A percentile compares a stretch with the other conserved stretches of the same genome.
Conservation (phyloP, 2,888 invertebrate species). For the Spodoptera littoralis region DNA sequence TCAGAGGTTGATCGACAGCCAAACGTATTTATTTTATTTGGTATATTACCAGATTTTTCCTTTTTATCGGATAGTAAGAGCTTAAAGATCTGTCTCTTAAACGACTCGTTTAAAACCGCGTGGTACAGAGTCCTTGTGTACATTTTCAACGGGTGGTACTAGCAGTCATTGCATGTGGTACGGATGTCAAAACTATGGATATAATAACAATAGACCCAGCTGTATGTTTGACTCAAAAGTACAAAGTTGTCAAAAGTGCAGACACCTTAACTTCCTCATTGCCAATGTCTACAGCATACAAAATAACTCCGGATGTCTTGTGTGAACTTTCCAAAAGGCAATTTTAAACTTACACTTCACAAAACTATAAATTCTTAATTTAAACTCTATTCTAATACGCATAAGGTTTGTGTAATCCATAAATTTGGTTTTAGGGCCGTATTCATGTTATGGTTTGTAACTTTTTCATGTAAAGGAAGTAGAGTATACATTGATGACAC, state of each 20-base stretch:
- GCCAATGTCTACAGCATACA: constrained; percentile 61
- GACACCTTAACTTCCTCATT: constrained; percentile 63
- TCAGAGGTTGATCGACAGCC: no score
- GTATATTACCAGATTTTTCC: no score
- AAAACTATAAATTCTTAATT: constrained; percentile 1
- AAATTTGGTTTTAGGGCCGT: neutral
- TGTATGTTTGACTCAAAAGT: constrained; percentile 37
- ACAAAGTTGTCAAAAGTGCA: constrained; percentile 62
- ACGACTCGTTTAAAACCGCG: no score
- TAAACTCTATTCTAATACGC: neutral
- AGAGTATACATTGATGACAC: constrained; percentile 61
- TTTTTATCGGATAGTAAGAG: no score
- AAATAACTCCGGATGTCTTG: constrained; percentile 61
- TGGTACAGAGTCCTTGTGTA: no score
- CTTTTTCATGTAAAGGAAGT: constrained; percentile 64
- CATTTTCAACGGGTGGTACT: no score
- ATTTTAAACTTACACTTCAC: constrained; percentile 23
- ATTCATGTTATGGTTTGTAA: constrained; percentile 35
- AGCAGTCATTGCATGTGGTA: no score
- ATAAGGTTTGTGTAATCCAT: constrained; percentile 17
- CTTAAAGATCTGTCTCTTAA: no score
- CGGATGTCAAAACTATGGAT: neutral
- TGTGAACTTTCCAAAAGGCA: constrained; percentile 62
- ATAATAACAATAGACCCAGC: constrained; percentile 20
- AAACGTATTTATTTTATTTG: no score